Evolutionary conservation across 1,140 invertebrate genomes (phyloP).

Genomic region (Pogonomyrmex californicus): DNA sequence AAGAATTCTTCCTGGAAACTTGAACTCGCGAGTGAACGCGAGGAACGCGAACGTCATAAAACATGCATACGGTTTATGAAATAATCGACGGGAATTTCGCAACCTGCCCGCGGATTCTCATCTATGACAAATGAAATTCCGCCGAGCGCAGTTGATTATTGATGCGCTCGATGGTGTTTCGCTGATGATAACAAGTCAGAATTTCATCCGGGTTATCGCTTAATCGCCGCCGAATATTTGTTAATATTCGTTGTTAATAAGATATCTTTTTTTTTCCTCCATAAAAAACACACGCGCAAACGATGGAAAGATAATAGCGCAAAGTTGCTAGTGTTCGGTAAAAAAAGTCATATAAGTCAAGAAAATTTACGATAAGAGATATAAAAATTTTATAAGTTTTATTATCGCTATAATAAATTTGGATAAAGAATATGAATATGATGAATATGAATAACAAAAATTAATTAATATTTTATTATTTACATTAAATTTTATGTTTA

Average conservation of each 20-base stretch:
- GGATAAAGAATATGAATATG: background rate
- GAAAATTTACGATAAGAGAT: background rate
- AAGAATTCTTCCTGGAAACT: background rate
- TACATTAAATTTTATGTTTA: background rate
- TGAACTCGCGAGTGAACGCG: background rate
- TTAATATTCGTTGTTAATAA: conserved; percentile 10
- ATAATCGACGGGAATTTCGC: conserved; percentile 49
- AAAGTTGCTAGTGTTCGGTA: background rate
- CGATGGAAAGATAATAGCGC: background rate
- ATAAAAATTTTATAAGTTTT: background rate
- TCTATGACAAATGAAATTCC: conserved; percentile 57
- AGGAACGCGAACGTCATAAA: conserved; percentile 8
- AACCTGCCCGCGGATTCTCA: conserved; percentile 23
- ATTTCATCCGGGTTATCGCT: conserved; percentile 21
- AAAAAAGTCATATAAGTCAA: background rate
- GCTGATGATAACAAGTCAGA: conserved; percentile 32
- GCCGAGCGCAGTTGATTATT: conserved; percentile 55
- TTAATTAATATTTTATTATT: background rate
- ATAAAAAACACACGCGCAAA: too few relatives aligned
- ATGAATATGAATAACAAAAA: background rate
- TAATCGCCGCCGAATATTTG: background rate
- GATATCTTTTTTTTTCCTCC: background rate
- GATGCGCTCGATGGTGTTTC: conserved; percentile 36
- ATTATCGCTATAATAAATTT: background rate
- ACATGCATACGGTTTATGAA: conserved; percentile 29